A percentile compares a stretch with the other conserved stretches of the same genome.
Evolutionary conservation across 2,888 invertebrate genomes (phyloP).

Genomic region (Chironomus tentans): DNA sequence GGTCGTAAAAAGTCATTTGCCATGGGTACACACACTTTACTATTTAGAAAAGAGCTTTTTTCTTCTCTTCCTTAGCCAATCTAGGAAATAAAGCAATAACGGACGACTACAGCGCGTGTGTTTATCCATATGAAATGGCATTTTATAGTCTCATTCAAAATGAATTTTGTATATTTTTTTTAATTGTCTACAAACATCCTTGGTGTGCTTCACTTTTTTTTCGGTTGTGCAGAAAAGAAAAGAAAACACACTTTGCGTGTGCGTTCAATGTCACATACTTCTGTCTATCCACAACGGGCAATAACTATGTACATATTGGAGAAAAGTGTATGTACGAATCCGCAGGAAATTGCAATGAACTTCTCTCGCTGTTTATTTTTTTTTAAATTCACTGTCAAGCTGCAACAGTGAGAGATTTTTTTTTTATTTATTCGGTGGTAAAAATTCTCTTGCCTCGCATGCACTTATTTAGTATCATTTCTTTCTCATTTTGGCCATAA

Average conservation of each 20-base stretch:
- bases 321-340: neutral
- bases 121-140: neutral
- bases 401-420: neutral
- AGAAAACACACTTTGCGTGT: neutral
- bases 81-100: neutral
- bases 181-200: neutral
- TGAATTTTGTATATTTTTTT: neutral
- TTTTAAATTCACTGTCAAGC: neutral
- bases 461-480: neutral
- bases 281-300: neutral
- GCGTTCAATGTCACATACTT: neutral
- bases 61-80: neutral
- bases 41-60: too few species aligned
- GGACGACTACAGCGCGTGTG: neutral
- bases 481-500: neutral
- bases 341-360: conserved; percentile 6
- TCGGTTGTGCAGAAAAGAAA: neutral
- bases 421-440: neutral
- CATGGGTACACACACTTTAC: neutral
- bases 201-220: neutral
- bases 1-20: neutral
- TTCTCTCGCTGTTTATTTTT: neutral
- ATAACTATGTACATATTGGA: neutral
- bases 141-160: conserved; percentile 1
- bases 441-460: neutral